Base-by-base conservation (phyloP, 2,797 vertebrate genomes). In the Thalassophryne amazonica region DNA sequence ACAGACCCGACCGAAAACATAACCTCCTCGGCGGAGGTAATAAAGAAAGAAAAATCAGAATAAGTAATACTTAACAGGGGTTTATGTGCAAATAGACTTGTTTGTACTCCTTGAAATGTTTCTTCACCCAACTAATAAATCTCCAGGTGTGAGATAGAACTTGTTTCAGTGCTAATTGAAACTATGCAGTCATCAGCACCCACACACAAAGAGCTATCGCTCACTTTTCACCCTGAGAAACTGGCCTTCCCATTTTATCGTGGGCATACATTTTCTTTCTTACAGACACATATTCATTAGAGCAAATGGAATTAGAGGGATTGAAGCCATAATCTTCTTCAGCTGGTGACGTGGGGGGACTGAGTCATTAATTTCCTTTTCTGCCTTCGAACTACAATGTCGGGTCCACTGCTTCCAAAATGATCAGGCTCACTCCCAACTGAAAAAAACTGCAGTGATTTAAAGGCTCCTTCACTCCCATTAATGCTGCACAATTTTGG, bases 231-330 rank as follows among this genome's bases (percentile, higher is more conserved):
- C 68, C 49, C 25, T 52, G 39, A 31, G n/a, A n/a, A n/a, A n/a
- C n/a, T n/a, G n/a, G n/a, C n/a, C n/a, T n/a, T n/a, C n/a, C n/a
- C n/a, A n/a, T n/a, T n/a, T n/a, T n/a, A n/a, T n/a, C n/a, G n/a
- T n/a, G n/a, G n/a, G n/a, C 38, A 23, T 39, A n/a, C 30, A 20
- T 36, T 24, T 36, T 16, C 29, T 27, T 35, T 16, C n/a, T 6
- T 19, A 11, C 40, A 16, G 24, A 35, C 43, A 19, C 22, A n/a
- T 28, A 2, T 79, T 76, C n/a, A 83, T 86, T 78, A 81, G 69
- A 66, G 73, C 73, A 78, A 87, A 81, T 86, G 68, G 83, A 84
- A 86, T 87, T 86, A 83, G 60, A 56, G 70, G 78, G 73, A 81
- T 83, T 86, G 72, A 60, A 72, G 50, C 60, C 68, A 75, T 86